Conservation (phyloP, 2,888 invertebrate species). For the Melitaea athalia region DNA sequence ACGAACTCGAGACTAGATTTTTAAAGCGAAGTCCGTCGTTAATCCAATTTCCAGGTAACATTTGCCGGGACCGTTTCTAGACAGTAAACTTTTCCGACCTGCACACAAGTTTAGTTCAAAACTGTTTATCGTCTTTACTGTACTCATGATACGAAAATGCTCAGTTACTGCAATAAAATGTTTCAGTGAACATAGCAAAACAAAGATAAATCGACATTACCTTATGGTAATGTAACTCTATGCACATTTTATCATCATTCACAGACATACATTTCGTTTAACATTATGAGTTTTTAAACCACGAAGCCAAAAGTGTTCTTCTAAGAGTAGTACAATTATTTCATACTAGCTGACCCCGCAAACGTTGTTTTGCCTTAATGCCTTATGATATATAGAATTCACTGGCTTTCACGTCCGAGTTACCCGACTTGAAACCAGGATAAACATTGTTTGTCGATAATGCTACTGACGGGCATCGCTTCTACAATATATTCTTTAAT, state of each 20-base stretch:
- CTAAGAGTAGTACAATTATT: too few relatives aligned
- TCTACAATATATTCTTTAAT: too few relatives aligned
- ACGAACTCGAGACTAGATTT: conserved; percentile 9
- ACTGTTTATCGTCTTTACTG: conserved; percentile 23
- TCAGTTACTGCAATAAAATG: conserved; percentile 26
- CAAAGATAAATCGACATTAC: conserved; percentile 22
- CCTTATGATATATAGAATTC: too few relatives aligned
- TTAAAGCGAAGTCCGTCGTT: conserved; percentile 13
- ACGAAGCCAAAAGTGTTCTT: too few relatives aligned
- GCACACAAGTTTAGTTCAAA: conserved; percentile 7
- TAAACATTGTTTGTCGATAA: too few relatives aligned
- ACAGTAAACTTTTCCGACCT: conserved; percentile 5
- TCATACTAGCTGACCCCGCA: too few relatives aligned
- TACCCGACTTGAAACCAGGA: too few relatives aligned
- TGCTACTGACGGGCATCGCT: too few relatives aligned
- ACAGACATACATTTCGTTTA: not conserved
- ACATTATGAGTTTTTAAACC: not conserved
- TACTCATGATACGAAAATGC: conserved; percentile 22
- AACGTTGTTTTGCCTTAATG: too few relatives aligned
- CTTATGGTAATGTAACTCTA: conserved; percentile 18
- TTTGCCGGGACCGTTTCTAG: conserved; percentile 6
- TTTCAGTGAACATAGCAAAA: conserved; percentile 36
- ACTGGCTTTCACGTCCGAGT: too few relatives aligned
- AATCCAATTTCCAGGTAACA: conserved; percentile 23
- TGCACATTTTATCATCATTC: not conserved